phyloP scores from a whole-genome alignment of 2,113 vertebrate species.

The Callorhinus ursinus region DNA sequence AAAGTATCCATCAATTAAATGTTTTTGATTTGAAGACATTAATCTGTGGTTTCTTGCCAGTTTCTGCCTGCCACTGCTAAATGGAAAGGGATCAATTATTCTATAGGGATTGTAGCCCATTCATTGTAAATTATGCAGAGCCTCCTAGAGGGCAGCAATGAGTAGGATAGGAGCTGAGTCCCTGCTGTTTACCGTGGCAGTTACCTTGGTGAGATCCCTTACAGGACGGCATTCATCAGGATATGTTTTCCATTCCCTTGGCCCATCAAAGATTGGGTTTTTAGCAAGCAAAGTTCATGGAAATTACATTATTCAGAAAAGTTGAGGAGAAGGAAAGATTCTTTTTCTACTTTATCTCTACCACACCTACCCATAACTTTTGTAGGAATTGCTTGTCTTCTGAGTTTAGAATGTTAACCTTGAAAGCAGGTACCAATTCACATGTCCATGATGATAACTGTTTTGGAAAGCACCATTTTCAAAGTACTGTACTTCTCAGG shows the following conservation, averaged over 20 bases:
- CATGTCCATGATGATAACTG: not conserved
- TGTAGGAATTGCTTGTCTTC: not conserved
- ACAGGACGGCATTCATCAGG: conserved; percentile 62
- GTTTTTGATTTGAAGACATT: conserved; percentile 16
- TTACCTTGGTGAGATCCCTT: conserved; percentile 39
- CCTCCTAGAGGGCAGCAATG: conserved; percentile 76
- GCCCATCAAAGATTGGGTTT: conserved; percentile 13
- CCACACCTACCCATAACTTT: not conserved
- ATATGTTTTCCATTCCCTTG: conserved; percentile 58
- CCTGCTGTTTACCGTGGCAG: not conserved
- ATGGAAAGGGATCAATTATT: not conserved
- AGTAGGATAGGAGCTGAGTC: conserved; percentile 40
- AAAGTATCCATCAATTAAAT: not conserved
- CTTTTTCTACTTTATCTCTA: conserved; percentile 31
- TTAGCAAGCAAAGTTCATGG: conserved; percentile 59
- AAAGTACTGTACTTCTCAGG: not conserved
- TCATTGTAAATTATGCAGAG: conserved; percentile 19
- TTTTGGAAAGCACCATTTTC: conserved; percentile 35
- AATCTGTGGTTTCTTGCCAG: not conserved
- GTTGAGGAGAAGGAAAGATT: conserved; percentile 9
- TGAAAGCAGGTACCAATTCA: conserved; percentile 40
- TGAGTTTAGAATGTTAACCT: conserved; percentile 42
- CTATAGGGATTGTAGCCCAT: not conserved
- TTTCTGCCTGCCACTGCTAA: not conserved
- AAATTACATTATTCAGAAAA: conserved; percentile 58